A percentile compares a stretch with the other conserved stretches of the same genome.
phyloP scores from a whole-genome alignment of 2,797 vertebrate genomes.

The Heliangelus exortis region DNA sequence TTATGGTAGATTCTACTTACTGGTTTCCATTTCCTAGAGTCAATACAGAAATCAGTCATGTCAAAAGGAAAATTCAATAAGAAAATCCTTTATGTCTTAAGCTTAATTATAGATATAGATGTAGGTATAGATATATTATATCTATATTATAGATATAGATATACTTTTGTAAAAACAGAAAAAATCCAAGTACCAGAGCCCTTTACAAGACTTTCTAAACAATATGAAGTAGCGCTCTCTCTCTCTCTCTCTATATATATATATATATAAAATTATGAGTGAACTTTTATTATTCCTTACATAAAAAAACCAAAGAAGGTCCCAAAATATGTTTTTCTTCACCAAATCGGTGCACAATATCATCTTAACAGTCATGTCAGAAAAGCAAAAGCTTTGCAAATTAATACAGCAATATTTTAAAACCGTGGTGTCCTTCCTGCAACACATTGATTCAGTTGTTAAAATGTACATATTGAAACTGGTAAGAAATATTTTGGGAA shows the following conservation, averaged over 20 bases:
- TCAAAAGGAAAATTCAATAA: slow-evolving; percentile 73
- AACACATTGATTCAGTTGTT: slow-evolving; percentile 45
- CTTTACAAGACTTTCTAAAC: slow-evolving; percentile 21
- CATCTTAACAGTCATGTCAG: slow-evolving; percentile 21
- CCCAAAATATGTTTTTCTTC: slow-evolving; percentile 37
- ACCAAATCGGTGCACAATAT: slow-evolving; percentile 31
- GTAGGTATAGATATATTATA: too few relatives aligned
- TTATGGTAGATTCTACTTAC: slow-evolving; percentile 63
- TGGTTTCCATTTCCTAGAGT: slow-evolving; percentile 72
- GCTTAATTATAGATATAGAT: slow-evolving; percentile 69
- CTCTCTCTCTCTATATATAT: not conserved
- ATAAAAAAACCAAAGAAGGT: not conserved
- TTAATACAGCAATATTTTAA: slow-evolving; percentile 31
- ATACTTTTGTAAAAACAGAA: slow-evolving; percentile 64
- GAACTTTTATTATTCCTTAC: slow-evolving; percentile 57
- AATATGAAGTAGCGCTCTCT: slow-evolving; percentile 24
- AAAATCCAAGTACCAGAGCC: slow-evolving; percentile 39
- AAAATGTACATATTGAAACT: not conserved
- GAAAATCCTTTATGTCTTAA: slow-evolving; percentile 65
- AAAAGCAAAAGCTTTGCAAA: slow-evolving; percentile 48
- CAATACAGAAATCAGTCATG: slow-evolving; percentile 75
- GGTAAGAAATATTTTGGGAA: slow-evolving; percentile 26
- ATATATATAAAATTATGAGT: slow-evolving; percentile 12
- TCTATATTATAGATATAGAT: too few relatives aligned
- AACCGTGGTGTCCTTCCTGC: slow-evolving; percentile 24